These are phyloP conservation scores for Papilio dardanus DNA, from an alignment of 1,140 invertebrate genomes.

Conservation along the genomic window DNA sequence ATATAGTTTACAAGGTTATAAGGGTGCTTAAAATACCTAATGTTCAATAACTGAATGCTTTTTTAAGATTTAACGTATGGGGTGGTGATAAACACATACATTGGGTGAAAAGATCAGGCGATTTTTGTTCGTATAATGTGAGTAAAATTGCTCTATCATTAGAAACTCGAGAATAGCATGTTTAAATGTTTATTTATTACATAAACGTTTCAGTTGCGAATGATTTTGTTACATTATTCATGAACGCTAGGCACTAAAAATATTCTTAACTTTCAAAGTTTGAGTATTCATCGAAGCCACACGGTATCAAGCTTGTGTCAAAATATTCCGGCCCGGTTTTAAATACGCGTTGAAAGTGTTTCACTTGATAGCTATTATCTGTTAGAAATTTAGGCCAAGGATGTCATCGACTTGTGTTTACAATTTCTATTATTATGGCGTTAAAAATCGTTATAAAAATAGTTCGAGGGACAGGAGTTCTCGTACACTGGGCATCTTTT, in stretches of 20 bases:
- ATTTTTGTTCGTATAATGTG: not conserved
- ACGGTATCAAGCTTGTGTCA: not conserved
- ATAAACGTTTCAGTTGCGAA: conserved; percentile 6
- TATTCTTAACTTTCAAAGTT: not conserved
- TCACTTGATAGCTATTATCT: conserved; percentile 30
- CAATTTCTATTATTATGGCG: conserved; percentile 20
- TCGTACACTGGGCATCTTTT: not conserved
- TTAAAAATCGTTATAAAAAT: conserved; percentile 19
- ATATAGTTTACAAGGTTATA: not conserved
- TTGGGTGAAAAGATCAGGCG: not conserved
- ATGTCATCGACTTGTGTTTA: conserved; percentile 48
- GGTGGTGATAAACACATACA: not conserved
- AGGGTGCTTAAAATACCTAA: not conserved
- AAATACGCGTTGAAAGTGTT: conserved; percentile 29
- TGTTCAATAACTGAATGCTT: not conserved
- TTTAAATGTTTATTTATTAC: not conserved
- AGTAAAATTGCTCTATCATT: not conserved
- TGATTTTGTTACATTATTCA: not conserved
- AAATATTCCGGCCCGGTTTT: conserved; percentile 23
- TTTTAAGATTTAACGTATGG: not conserved
- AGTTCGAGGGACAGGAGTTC: not conserved
- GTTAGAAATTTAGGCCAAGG: conserved; percentile 50
- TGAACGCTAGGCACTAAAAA: not conserved
- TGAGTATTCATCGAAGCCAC: not conserved
- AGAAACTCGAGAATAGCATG: not conserved